Conservation (phyloP, 2,888 invertebrate genomes). For the Rhogogaster chlorosoma region DNA sequence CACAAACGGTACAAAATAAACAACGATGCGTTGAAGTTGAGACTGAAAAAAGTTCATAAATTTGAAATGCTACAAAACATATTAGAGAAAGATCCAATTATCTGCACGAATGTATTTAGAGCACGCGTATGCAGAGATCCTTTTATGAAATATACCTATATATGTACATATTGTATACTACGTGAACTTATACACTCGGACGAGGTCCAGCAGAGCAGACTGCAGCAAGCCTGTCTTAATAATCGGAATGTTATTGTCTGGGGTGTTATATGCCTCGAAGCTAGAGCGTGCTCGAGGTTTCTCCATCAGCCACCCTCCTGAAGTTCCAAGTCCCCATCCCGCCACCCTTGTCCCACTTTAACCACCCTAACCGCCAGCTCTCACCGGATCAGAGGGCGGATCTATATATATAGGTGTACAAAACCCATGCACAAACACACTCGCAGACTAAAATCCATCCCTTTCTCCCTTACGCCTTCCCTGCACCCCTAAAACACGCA, state of each 20-base stretch:
- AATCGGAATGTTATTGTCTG: slow-evolving; percentile 41
- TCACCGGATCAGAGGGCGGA: slow-evolving; percentile 27
- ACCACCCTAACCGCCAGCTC: slow-evolving; percentile 48
- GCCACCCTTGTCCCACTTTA: slow-evolving; percentile 31
- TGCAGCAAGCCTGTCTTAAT: slow-evolving; percentile 30
- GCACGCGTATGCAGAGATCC: background rate
- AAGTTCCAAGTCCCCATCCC: slow-evolving; percentile 15
- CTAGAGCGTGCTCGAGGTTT: slow-evolving; percentile 39
- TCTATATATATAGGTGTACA: background rate
- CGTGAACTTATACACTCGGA: background rate
- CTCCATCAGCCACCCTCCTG: slow-evolving; percentile 36
- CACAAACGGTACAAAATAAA: background rate
- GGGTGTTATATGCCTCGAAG: slow-evolving; percentile 21
- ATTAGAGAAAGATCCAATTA: background rate
- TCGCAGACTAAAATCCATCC: background rate
- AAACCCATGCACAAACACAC: background rate
- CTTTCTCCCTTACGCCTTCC: background rate
- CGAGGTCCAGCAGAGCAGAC: background rate
- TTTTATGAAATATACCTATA: background rate
- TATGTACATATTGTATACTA: background rate
- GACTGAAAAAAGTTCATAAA: background rate
- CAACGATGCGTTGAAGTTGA: background rate
- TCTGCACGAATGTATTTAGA: background rate
- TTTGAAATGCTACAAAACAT: background rate
- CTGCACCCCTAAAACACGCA: slow-evolving; percentile 37